Base-by-base conservation (phyloP, 2,797 vertebrate species). In the Anguilla anguilla region DNA sequence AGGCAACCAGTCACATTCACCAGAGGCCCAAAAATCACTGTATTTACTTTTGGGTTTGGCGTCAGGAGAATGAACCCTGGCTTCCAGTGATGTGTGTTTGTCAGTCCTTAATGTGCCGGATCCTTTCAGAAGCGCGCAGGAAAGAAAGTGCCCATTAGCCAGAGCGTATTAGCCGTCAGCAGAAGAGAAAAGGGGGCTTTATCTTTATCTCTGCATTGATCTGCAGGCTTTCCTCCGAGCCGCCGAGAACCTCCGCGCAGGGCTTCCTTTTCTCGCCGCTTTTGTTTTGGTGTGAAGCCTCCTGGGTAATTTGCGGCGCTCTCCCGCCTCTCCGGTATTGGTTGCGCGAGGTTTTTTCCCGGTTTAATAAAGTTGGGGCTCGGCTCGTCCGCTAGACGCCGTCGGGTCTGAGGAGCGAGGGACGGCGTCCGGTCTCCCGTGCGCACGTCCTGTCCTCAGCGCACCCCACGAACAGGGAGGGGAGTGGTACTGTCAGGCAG, bases 261-360 rank as follows among this genome's bases (percentile, higher is more conserved):
- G 74, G 28, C 79, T 46, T 22, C 79, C 4, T 82, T 25, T n/a
- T n/a, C 39, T 43, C 43, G n/a, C 11, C 3, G 43, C 77, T 46
- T 49, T 82, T 81, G 15, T 39, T n/a, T 5, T 69, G 15, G 59
- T 5, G 31, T 43, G 35, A 81, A 28, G 46, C 79, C 22, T 25
- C 51, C 17, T 22, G 17, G 79, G 79, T 49, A 82, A 82, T 82
- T 82, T 82, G 79, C 51, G 79, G 35, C 6, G 77, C 72, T 77
- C 72, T 77, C 72, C 17, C 1, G 13, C 13, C 39, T 43, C 39
- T 1, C 85, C 25, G 74, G 22, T 61, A 49, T 82, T 79, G 39
- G 46, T 64, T 46, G 25, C 82, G 35, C 19, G 10, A 57, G 35
- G 13, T 79, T 61, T 87, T n/a, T 55, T 59, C 35, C 74, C 17